phyloP scores from a whole-genome alignment of 2,888 invertebrate species.

The Arctia plantaginis region DNA sequence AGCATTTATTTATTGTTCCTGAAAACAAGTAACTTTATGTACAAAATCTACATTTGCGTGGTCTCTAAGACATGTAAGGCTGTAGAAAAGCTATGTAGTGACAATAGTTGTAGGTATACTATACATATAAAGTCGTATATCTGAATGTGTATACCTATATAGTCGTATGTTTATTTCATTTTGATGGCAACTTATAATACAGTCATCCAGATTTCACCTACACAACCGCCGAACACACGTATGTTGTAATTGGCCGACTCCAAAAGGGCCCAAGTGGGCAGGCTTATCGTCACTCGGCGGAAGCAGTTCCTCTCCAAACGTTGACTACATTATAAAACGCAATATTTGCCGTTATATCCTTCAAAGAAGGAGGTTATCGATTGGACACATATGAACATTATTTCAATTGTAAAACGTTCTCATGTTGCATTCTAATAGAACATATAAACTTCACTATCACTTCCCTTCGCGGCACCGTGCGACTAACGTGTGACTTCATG shows the following conservation, averaged over 20 bases:
- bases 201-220: background rate
- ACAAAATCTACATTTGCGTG: too few relatives aligned
- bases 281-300: background rate
- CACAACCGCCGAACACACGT: background rate
- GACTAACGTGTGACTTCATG: too few relatives aligned
- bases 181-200: background rate
- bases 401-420: too few relatives aligned
- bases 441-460: too few relatives aligned
- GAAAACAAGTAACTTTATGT: too few relatives aligned
- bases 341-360: background rate
- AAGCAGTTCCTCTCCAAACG: background rate
- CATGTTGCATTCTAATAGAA: too few relatives aligned
- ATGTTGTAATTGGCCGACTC: background rate
- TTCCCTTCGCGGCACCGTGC: too few relatives aligned
- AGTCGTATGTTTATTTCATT: background rate
- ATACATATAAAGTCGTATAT: background rate
- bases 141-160: too few relatives aligned
- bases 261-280: background rate
- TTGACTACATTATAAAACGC: background rate
- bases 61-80: background rate
- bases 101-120: background rate
- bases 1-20: too few relatives aligned
- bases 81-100: background rate
- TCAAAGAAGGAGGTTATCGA: too few relatives aligned
- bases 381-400: too few relatives aligned